Base-by-base conservation (phyloP, 2,888 invertebrate species). In the Barypeithes pellucidus region DNA sequence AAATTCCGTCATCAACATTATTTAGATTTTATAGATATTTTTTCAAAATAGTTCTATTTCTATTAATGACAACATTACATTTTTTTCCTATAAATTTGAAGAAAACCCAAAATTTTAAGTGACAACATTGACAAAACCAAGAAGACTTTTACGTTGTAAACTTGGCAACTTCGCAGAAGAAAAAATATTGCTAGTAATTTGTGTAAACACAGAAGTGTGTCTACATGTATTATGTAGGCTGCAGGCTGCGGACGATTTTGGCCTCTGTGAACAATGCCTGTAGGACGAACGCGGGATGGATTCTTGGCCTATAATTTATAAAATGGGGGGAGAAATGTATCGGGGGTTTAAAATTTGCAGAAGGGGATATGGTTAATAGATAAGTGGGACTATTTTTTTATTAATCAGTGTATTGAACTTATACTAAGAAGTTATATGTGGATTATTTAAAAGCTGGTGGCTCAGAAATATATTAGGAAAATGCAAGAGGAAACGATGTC, bases 131-230 rank as follows among this genome's bases (percentile, higher is more conserved):
- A n/a, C n/a, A n/a, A 36, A 59, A 36, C 12, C 22, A 12, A 36
- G 22, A 5, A 57, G 29, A 16, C 1, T 11, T 39, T 36, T 36
- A 20, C 1, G 1, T 11, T 3, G 16, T 36, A 60, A 43, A 22
- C 12, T 7, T 45, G 73, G 66, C 73, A 73, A 73, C 73, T 29
- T 1, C n/a, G 69, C 66, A 1, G 14, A 45, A 45, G 57, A 43
- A 59, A 73, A 73, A 73, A 73, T 73, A 73, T 73, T 62, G 60
- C 73, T 73, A 73, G 69, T 69, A 73, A 73, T 73, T 73, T 73
- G 73, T 73, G 73, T 73, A 73, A 73, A 73, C 73, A 73, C 63
- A 69, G 73, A 73, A 73, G 73, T 73, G 73, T 73, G 73, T 73
- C 73, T 73, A 69, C 62, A 73, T 73, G 69, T 69, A 73, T 73